These are phyloP conservation scores for Phasia obesa DNA, from an alignment of 2,888 invertebrate species.

Conservation along the genomic window DNA sequence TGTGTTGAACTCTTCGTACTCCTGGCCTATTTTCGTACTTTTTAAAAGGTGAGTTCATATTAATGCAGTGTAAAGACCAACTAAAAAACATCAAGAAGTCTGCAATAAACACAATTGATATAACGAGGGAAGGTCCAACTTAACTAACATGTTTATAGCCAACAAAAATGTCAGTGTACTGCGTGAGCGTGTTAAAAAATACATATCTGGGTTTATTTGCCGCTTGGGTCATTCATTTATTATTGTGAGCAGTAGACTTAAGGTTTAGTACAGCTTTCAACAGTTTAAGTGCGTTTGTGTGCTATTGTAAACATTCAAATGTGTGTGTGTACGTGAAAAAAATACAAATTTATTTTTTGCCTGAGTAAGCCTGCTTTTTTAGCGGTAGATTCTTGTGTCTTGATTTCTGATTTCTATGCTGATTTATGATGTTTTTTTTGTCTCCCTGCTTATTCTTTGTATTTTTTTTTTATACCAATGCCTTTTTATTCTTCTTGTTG, in stretches of 20 bases:
- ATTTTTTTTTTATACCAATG: conserved; percentile 41
- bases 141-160: too few species aligned
- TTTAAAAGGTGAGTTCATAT: too few species aligned
- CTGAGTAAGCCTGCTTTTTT: conserved; percentile 24
- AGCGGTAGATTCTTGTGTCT: conserved; percentile 51
- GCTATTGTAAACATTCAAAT: background rate
- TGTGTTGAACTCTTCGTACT: too few species aligned
- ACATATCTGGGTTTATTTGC: background rate
- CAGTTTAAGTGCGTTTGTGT: background rate
- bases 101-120: too few species aligned
- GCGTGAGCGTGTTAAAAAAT: too few species aligned
- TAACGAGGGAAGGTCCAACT: too few species aligned
- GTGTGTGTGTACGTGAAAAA: conserved; percentile 46
- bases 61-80: too few species aligned
- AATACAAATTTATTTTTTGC: conserved; percentile 40
- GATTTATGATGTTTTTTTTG: conserved; percentile 59
- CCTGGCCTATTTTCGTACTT: too few species aligned
- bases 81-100: too few species aligned
- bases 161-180: too few species aligned
- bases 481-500: conserved; percentile 12
- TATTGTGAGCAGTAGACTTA: background rate
- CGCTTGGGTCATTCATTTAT: background rate
- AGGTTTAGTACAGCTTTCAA: conserved; percentile 1
- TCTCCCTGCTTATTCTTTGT: conserved; percentile 49
- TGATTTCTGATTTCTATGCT: conserved; percentile 61